Conservation (phyloP, 2,113 vertebrate species). For the Erpornis zantholeuca region DNA sequence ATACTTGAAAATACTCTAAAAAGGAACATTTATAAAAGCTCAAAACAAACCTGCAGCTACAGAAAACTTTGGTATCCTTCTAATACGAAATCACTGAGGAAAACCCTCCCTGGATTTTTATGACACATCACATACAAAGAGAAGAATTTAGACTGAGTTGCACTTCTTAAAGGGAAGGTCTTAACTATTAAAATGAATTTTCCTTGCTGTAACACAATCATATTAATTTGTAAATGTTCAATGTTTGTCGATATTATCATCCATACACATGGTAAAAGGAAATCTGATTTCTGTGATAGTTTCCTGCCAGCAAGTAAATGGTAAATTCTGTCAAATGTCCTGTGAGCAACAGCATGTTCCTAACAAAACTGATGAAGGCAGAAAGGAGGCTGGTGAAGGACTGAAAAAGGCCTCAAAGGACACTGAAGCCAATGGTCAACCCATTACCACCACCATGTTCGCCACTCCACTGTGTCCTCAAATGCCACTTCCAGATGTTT, state of each 20-base stretch:
- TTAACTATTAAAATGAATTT: neutral
- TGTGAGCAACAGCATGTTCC: neutral
- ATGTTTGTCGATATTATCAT: neutral
- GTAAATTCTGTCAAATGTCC: neutral
- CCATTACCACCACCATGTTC: neutral
- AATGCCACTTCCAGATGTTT: rapidly evolving
- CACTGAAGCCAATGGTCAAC: neutral
- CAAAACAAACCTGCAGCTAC: neutral
- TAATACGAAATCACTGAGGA: neutral
- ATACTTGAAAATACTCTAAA: neutral
- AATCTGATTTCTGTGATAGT: neutral
- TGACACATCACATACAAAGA: neutral
- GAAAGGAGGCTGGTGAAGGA: neutral
- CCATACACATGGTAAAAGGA: neutral
- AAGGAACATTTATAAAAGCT: neutral
- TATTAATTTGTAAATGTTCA: neutral
- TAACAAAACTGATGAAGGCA: neutral
- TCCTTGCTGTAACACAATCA: neutral
- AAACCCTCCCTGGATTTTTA: neutral
- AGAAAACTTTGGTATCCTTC: neutral
- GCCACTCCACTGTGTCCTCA: neutral
- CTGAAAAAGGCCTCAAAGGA: neutral
- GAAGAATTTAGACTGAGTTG: neutral
- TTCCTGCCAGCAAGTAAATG: neutral
- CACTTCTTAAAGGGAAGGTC: neutral